A percentile compares a stretch with the other conserved stretches of the same genome.
Conservation (phyloP, 2,797 vertebrate genomes). For the Cuniculus paca region DNA sequence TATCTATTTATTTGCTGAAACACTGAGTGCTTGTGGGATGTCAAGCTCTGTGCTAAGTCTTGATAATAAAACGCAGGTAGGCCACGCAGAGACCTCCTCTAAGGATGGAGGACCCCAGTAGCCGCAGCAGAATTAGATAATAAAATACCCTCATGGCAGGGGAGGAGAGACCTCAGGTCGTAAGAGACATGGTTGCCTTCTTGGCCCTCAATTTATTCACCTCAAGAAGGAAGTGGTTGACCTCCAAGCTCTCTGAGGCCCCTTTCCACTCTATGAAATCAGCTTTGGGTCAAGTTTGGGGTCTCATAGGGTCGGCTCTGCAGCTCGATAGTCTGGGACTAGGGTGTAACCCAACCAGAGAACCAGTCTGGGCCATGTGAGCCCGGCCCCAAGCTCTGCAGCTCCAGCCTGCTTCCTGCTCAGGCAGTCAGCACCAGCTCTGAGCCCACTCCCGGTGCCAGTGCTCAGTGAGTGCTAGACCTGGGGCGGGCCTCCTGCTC, state of each 20-base stretch:
- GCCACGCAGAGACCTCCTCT: rapidly evolving
- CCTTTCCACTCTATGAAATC: background rate
- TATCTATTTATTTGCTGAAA: background rate
- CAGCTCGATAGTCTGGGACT: background rate
- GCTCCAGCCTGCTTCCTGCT: background rate
- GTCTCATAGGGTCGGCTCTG: background rate
- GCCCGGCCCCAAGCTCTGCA: background rate
- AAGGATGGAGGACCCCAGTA: background rate
- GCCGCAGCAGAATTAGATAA: background rate
- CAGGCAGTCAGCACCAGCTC: no score
- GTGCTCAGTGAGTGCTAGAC: background rate
- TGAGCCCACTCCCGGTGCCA: background rate
- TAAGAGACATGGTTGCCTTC: background rate
- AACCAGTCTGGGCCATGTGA: background rate
- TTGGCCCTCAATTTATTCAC: background rate
- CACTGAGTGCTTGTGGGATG: background rate
- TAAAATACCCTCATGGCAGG: no score
- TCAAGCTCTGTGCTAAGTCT: background rate
- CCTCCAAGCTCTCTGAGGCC: background rate
- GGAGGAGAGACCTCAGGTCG: no score
- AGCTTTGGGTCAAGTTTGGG: background rate
- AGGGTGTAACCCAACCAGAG: rapidly evolving
- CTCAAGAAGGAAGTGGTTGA: background rate
- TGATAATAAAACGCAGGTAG: background rate
- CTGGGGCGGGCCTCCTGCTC: background rate